Percentiles rank a stretch among this genome's conserved stretches.
Conservation (phyloP, 2,113 vertebrate species). For the Tupaia chinensis region DNA sequence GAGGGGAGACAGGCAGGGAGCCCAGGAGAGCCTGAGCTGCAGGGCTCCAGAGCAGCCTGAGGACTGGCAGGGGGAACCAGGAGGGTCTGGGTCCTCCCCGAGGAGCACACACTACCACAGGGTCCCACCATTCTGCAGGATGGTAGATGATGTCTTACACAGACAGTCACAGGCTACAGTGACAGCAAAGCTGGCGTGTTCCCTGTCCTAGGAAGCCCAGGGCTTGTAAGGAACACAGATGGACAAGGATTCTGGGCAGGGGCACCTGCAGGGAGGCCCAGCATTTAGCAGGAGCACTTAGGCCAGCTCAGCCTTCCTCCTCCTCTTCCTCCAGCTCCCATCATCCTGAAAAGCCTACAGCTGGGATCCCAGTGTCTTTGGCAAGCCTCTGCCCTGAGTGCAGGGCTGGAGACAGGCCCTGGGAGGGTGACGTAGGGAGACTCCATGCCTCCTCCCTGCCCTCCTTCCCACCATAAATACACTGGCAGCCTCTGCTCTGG, state of each 20-base stretch:
- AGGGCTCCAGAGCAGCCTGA: not conserved
- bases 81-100: not conserved
- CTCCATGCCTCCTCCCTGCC: not conserved
- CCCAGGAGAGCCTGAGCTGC: not conserved
- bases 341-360: not conserved
- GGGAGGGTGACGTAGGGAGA: not conserved
- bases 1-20: not conserved
- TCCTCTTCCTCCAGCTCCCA: not conserved
- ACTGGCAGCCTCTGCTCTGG: not conserved
- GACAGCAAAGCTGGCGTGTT: accelerated
- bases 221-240: not conserved
- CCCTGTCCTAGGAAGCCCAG: not conserved
- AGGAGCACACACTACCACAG: not conserved
- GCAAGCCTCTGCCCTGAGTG: not conserved
- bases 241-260: accelerated
- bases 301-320: not conserved
- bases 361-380: not conserved
- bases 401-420: not conserved
- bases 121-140: not conserved
- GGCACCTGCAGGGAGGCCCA: not conserved
- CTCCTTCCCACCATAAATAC: not conserved
- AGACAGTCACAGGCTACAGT: not conserved
- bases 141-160: no score
- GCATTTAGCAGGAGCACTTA: accelerated
- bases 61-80: not conserved